A percentile compares a stretch with the other conserved stretches of the same genome.
phyloP scores from a whole-genome alignment of 64 coral and sea anemone genomes.

The Exaiptasia diaphana region DNA sequence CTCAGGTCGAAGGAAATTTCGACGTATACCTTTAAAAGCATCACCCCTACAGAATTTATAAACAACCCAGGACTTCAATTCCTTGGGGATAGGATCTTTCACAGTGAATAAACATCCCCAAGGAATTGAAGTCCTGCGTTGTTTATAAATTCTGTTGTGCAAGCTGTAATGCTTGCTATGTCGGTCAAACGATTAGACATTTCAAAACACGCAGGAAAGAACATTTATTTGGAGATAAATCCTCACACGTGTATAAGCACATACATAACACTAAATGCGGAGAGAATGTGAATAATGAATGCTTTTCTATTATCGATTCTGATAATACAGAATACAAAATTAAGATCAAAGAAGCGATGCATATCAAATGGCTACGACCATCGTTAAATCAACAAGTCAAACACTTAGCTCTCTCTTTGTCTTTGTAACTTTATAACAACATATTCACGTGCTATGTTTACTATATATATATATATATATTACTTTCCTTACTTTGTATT shows the following conservation, averaged over 20 bases:
- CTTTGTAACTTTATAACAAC: too few relatives aligned
- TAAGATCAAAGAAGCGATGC: conserved; percentile 47
- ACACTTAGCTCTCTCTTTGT: conserved; percentile 49
- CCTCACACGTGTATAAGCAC: conserved; percentile 56
- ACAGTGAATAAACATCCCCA: conserved; percentile 32
- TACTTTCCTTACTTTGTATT: too few relatives aligned
- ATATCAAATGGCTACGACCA: conserved; percentile 32
- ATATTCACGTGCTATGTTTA: too few relatives aligned
- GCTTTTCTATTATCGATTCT: conserved; percentile 12
- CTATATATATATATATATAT: too few relatives aligned
- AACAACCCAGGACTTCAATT: too few relatives aligned
- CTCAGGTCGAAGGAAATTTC: too few relatives aligned
- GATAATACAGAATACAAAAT: conserved; percentile 43
- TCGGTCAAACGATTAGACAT: conserved; percentile 46
- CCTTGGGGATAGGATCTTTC: too few relatives aligned
- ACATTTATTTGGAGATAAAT: conserved; percentile 38
- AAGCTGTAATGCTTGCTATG: conserved; percentile 49
- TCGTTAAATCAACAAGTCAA: conserved; percentile 46
- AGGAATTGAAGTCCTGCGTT: conserved; percentile 15
- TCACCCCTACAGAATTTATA: too few relatives aligned
- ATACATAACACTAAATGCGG: conserved; percentile 24
- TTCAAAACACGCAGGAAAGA: conserved; percentile 39
- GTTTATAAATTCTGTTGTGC: conserved; percentile 60
- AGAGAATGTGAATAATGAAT: not conserved
- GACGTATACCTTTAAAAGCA: too few relatives aligned